phyloP scores from a whole-genome alignment of 2,113 vertebrate species.

The Prunella fulvescens region DNA sequence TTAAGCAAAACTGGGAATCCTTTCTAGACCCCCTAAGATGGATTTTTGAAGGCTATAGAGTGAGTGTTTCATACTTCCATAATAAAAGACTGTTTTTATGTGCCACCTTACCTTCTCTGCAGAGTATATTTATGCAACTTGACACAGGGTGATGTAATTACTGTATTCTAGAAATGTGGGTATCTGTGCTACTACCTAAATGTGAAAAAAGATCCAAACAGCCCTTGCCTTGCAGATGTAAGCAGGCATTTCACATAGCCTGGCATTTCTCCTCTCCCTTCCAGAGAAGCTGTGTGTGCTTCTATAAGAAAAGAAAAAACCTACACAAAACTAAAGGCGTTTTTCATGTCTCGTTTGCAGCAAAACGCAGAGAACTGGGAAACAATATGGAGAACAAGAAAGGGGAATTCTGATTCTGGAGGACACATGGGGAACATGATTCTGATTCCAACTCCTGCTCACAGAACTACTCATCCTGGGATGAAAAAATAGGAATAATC shows the following conservation, averaged over 20 bases:
- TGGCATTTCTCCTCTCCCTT: neutral
- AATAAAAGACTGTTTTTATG: neutral
- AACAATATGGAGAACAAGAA: neutral
- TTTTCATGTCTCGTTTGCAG: neutral
- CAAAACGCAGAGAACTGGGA: neutral
- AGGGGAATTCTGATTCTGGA: neutral
- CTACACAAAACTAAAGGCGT: neutral
- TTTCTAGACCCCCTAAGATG: neutral
- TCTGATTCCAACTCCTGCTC: neutral
- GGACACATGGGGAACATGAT: no score
- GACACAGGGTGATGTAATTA: neutral
- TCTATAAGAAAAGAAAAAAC: neutral
- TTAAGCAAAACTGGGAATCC: neutral
- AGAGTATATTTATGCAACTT: neutral
- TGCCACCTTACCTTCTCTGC: neutral
- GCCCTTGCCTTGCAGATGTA: neutral
- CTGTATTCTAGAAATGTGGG: neutral
- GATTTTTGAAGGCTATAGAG: neutral
- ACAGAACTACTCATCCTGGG: neutral
- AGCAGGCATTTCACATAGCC: neutral
- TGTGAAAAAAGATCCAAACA: neutral
- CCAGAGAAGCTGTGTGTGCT: neutral
- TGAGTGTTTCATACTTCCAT: neutral
- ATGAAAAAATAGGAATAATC: neutral
- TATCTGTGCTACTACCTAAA: neutral